Evolutionary conservation across 2,888 invertebrate genomes (phyloP).

Genomic region (Sarcophaga carnaria): DNA sequence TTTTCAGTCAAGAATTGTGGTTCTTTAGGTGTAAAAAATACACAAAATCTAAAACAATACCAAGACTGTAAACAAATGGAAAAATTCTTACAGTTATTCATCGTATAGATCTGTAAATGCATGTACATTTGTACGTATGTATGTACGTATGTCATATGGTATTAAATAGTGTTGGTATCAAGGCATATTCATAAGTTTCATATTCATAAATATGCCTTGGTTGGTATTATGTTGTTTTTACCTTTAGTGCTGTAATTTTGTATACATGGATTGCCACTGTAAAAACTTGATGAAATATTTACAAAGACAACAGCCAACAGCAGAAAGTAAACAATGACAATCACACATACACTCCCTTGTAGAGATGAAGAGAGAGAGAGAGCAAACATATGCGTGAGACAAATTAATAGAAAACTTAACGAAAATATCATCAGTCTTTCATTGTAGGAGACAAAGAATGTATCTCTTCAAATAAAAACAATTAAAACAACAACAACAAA

Average conservation of each 20-base stretch:
- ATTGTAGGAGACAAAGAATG: no score
- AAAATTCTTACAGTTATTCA: conserved; percentile 2
- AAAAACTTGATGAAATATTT: conserved; percentile 61
- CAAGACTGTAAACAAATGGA: neutral
- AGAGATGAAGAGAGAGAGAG: neutral
- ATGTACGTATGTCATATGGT: conserved; percentile 5
- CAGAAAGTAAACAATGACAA: conserved; percentile 26
- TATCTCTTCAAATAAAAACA: no score
- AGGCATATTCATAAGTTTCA: no score
- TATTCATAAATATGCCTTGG: no score
- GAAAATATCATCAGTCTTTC: neutral
- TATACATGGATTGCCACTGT: conserved; percentile 47
- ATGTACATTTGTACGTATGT: neutral
- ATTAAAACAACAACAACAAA: neutral
- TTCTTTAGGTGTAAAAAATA: no score
- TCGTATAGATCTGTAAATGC: no score
- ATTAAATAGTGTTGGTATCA: conserved; percentile 13
- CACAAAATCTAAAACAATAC: no score
- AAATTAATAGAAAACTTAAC: conserved; percentile 47
- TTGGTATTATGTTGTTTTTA: conserved; percentile 10
- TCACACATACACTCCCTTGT: neutral
- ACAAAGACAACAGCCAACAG: conserved; percentile 54
- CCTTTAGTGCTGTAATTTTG: conserved; percentile 32
- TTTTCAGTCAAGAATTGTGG: no score
- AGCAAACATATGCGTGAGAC: conserved; percentile 41